These are phyloP conservation scores for Germaria angustata DNA, from an alignment of 2,888 invertebrate genomes.

Conservation along the genomic window DNA sequence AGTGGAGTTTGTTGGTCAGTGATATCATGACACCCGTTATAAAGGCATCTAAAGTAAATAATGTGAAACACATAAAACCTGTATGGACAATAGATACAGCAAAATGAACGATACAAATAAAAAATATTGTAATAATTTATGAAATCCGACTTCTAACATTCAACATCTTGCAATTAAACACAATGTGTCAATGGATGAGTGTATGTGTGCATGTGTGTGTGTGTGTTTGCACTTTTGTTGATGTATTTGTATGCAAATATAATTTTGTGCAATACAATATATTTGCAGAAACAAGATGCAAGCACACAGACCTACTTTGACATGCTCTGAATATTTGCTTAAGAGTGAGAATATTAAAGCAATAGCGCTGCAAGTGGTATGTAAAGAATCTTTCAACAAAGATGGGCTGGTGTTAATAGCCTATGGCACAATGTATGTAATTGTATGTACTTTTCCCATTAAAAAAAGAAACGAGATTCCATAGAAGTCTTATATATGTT, in stretches of 20 bases:
- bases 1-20: conserved; percentile 65
- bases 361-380: background rate
- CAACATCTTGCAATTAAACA: conserved; percentile 53
- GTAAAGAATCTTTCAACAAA: background rate
- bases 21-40: conserved; percentile 66
- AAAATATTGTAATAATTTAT: conserved; percentile 48
- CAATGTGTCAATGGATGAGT: background rate
- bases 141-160: conserved; percentile 57
- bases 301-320: conserved; percentile 60
- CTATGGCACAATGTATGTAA: background rate
- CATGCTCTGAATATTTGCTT: conserved; percentile 62
- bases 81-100: conserved; percentile 47
- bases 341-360: conserved; percentile 53
- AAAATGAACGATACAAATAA: background rate
- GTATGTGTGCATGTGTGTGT: background rate
- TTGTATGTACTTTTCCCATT: too few species aligned
- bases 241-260: conserved; percentile 51
- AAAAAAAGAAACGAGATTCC: too few species aligned
- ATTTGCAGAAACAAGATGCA: conserved; percentile 43
- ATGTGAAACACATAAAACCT: conserved; percentile 53
- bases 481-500: too few species aligned
- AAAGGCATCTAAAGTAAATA: conserved; percentile 47
- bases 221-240: background rate
- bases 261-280: conserved; percentile 48
- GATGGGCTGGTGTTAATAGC: background rate